A percentile compares a stretch with the other conserved stretches of the same genome.
Conservation (phyloP, 2,888 invertebrate species). For the Hoplodrina blanda region DNA sequence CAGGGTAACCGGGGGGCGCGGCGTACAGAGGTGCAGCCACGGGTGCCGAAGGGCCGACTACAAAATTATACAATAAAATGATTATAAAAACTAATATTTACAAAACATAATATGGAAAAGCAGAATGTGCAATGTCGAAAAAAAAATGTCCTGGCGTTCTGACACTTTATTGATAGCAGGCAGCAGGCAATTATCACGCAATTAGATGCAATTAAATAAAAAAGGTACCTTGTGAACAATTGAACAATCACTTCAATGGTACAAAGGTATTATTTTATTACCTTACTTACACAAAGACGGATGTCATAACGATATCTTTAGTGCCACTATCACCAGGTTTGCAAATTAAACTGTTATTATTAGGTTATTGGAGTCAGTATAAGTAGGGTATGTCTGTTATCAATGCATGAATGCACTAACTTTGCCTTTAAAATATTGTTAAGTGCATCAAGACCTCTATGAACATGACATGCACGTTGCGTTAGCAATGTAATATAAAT, state of each 20-base stretch:
- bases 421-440: slow-evolving; percentile 13
- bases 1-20: slow-evolving; percentile 82
- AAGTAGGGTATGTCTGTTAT: background rate
- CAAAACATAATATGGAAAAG: slow-evolving; percentile 23
- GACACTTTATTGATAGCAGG: slow-evolving; percentile 22
- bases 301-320: slow-evolving; percentile 22
- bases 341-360: background rate
- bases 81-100: slow-evolving; percentile 1
- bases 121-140: slow-evolving; percentile 21
- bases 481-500: slow-evolving; percentile 25
- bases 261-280: slow-evolving; percentile 21
- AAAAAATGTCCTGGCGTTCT: slow-evolving; percentile 1
- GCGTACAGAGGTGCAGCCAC: slow-evolving; percentile 79
- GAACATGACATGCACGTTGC: slow-evolving; percentile 22
- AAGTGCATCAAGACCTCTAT: slow-evolving; percentile 8
- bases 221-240: slow-evolving; percentile 14
- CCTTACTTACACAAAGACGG: slow-evolving; percentile 33
- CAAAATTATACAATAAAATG: slow-evolving; percentile 30
- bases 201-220: slow-evolving; percentile 23
- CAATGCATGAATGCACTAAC: slow-evolving; percentile 21
- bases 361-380: slow-evolving; percentile 4
- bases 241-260: slow-evolving; percentile 17
- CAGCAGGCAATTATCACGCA: slow-evolving; percentile 34
- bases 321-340: slow-evolving; percentile 32
- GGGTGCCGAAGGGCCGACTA: slow-evolving; percentile 80